Conservation (phyloP, 2,888 invertebrate genomes). For the Drosophila kuntzei region DNA sequence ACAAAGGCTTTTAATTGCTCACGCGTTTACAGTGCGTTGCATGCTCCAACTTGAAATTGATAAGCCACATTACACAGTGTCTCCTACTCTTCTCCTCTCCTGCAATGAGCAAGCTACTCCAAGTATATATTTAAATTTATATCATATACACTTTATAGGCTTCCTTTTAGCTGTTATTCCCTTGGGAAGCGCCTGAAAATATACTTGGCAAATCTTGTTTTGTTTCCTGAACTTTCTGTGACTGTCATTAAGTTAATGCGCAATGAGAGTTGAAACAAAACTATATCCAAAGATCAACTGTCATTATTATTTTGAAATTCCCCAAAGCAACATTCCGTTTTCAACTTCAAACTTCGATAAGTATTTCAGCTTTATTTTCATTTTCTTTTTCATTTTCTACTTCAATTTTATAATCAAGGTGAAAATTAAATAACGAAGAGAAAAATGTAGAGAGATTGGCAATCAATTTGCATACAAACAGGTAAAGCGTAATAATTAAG, state of each 20-base stretch:
- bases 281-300: constrained; percentile 16
- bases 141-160: constrained; percentile 2
- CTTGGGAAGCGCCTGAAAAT: constrained; percentile 5
- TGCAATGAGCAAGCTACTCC: not conserved
- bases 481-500: constrained; percentile 43
- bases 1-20: constrained; percentile 63
- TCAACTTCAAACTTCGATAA: not conserved
- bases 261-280: constrained; percentile 15
- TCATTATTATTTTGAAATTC: constrained; percentile 1
- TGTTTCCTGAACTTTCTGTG: constrained; percentile 31
- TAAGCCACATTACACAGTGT: constrained; percentile 20
- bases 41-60: constrained; percentile 30
- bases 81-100: not conserved
- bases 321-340: constrained; percentile 4
- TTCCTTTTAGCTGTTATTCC: constrained; percentile 27
- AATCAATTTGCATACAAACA: constrained; percentile 39
- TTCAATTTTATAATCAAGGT: constrained; percentile 14
- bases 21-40: constrained; percentile 18
- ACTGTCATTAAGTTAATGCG: constrained; percentile 47
- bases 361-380: not conserved
- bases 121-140: constrained; percentile 3
- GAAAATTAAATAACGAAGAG: constrained; percentile 1
- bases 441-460: constrained; percentile 16
- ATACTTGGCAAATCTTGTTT: not conserved
- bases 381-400: not conserved